These are phyloP conservation scores for Hypena proboscidalis DNA, from an alignment of 2,888 invertebrate species.

Conservation along the genomic window DNA sequence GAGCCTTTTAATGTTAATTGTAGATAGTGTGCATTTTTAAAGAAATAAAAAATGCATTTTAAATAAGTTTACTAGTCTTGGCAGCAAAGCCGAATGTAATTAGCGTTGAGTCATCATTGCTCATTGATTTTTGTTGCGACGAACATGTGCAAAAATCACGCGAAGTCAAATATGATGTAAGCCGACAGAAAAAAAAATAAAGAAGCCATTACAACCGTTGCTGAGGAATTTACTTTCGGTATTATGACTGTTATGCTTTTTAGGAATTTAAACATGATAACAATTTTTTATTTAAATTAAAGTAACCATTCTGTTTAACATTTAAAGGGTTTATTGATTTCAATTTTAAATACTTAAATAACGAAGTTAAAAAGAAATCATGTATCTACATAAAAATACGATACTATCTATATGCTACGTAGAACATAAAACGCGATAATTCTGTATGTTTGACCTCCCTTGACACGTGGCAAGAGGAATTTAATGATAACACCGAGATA, in stretches of 20 bases:
- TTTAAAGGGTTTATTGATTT: too few relatives aligned
- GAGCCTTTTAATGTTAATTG: too few relatives aligned
- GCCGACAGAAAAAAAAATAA: slow-evolving; percentile 50
- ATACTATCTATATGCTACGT: slow-evolving; percentile 12
- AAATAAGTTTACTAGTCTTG: not conserved
- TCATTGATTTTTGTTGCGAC: slow-evolving; percentile 28
- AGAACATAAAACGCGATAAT: slow-evolving; percentile 27
- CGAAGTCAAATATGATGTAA: slow-evolving; percentile 53
- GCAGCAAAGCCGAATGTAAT: slow-evolving; percentile 14
- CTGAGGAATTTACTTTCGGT: slow-evolving; percentile 41
- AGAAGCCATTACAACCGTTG: slow-evolving; percentile 45
- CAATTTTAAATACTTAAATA: too few relatives aligned
- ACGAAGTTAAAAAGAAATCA: too few relatives aligned
- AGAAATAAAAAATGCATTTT: not conserved
- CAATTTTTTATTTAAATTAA: not conserved
- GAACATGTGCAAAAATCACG: slow-evolving; percentile 39
- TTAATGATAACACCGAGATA: slow-evolving; percentile 27
- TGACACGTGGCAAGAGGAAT: slow-evolving; percentile 42
- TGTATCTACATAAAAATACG: slow-evolving; percentile 15
- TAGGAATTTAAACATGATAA: not conserved
- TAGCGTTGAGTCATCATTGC: slow-evolving; percentile 40
- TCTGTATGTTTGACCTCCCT: slow-evolving; percentile 30
- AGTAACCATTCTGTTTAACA: too few relatives aligned
- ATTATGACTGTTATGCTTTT: slow-evolving; percentile 13
- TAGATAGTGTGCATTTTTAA: too few relatives aligned